These are phyloP conservation scores for Incurvaria masculella DNA, from an alignment of 2,888 invertebrate species.

Conservation along the genomic window DNA sequence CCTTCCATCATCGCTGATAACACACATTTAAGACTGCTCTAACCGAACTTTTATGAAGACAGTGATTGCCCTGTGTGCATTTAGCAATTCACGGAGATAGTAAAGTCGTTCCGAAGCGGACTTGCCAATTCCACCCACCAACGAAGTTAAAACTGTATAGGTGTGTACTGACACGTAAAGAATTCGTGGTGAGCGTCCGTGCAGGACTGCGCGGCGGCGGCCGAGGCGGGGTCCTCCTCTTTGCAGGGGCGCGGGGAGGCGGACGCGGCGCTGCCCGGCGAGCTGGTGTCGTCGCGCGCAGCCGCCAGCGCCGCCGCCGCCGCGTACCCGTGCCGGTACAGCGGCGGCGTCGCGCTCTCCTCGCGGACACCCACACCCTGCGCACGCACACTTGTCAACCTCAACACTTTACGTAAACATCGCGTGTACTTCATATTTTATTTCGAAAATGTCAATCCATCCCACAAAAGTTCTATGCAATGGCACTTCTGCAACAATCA, in stretches of 20 bases:
- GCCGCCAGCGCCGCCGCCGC: slow-evolving; percentile 1
- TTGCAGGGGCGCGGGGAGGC: slow-evolving; percentile 50
- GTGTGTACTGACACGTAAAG: slow-evolving; percentile 36
- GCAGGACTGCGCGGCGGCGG: slow-evolving; percentile 29
- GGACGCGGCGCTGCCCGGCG: slow-evolving; percentile 50
- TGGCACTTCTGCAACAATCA: too few species aligned
- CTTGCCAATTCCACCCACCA: background rate
- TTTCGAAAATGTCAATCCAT: too few species aligned
- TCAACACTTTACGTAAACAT: too few species aligned
- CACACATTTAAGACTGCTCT: too few species aligned
- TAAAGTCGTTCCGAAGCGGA: too few species aligned
- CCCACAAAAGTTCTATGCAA: too few species aligned
- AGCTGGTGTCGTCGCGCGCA: slow-evolving; percentile 47
- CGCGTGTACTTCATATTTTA: too few species aligned
- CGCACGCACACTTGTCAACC: too few species aligned
- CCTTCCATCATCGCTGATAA: too few species aligned
- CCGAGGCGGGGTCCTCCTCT: slow-evolving; percentile 37
- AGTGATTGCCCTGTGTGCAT: too few species aligned
- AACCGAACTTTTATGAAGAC: too few species aligned
- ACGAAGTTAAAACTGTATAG: background rate
- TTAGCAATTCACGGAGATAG: too few species aligned
- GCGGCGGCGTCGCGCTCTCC: slow-evolving; percentile 42
- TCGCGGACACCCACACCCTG: slow-evolving; percentile 50
- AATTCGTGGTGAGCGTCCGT: slow-evolving; percentile 44
- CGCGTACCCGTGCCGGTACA: slow-evolving; percentile 41